phyloP scores from a whole-genome alignment of 2,888 invertebrate species.

The Dolomedes plantarius region DNA sequence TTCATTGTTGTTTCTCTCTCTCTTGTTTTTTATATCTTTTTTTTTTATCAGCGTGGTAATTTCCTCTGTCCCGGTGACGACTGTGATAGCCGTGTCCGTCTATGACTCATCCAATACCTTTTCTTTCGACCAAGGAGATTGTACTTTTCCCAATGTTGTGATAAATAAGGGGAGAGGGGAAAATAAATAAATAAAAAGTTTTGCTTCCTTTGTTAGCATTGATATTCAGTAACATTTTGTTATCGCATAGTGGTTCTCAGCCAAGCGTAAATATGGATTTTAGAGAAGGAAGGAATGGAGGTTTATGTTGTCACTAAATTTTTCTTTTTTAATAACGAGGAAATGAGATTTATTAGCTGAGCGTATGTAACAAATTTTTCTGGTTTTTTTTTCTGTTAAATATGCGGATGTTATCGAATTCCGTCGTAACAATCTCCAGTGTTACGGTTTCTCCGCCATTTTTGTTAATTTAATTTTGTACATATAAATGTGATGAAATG shows the following conservation, averaged over 20 bases:
- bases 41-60: slow-evolving; percentile 12
- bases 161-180: background rate
- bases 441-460: too few species aligned
- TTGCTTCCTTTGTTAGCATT: background rate
- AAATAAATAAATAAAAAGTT: background rate
- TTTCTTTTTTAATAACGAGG: background rate
- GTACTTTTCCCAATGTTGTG: background rate
- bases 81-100: slow-evolving; percentile 39
- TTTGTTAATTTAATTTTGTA: too few species aligned
- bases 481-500: too few species aligned
- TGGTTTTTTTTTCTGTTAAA: too few species aligned
- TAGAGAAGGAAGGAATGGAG: background rate
- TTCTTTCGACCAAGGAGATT: background rate
- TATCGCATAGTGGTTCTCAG: slow-evolving; percentile 15
- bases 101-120: slow-evolving; percentile 37
- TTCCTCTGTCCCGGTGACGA: background rate
- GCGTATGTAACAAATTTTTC: background rate
- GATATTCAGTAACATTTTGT: slow-evolving; percentile 57
- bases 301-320: too few species aligned
- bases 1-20: slow-evolving; percentile 13
- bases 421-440: too few species aligned
- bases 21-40: slow-evolving; percentile 22
- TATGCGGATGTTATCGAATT: too few species aligned
- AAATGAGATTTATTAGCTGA: background rate
- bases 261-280: slow-evolving; percentile 33